Conservation (phyloP, 2,797 vertebrate genomes). For the Dendrocincla fuliginosa region DNA sequence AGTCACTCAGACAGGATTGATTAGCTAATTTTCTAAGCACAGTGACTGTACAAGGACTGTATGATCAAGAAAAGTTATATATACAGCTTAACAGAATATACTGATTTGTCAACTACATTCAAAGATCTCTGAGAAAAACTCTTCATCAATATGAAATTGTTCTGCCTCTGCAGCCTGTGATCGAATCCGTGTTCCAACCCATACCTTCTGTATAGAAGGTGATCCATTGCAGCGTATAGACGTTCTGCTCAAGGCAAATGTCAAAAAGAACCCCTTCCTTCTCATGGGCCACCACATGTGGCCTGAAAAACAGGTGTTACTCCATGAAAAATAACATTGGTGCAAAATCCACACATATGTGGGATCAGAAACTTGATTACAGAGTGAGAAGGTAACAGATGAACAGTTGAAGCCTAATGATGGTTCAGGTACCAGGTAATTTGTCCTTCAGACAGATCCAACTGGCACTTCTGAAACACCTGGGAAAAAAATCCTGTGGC, state of each 20-base stretch:
- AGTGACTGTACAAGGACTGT: not conserved
- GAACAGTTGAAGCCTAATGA: not conserved
- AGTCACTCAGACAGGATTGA: not conserved
- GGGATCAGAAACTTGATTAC: not conserved
- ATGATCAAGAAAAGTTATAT: not conserved
- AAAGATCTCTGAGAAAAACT: not conserved
- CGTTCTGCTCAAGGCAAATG: not conserved
- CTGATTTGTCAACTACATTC: not conserved
- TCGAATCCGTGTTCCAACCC: not conserved
- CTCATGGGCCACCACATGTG: not conserved
- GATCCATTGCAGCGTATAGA: not conserved
- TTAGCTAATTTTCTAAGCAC: not conserved
- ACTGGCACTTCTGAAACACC: not conserved
- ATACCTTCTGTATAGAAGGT: not conserved
- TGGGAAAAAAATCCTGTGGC: not conserved
- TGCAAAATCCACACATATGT: not conserved
- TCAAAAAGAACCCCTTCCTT: not conserved
- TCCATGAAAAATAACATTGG: not conserved
- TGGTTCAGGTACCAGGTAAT: not conserved
- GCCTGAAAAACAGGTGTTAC: not conserved
- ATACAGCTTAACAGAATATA: not conserved
- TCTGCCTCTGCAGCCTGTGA: not conserved
- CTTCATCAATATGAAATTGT: not conserved
- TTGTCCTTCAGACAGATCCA: not conserved
- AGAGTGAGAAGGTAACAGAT: not conserved